These are phyloP conservation scores for Pachliopta kotzebuea DNA, from an alignment of 2,888 invertebrate species.

Conservation along the genomic window DNA sequence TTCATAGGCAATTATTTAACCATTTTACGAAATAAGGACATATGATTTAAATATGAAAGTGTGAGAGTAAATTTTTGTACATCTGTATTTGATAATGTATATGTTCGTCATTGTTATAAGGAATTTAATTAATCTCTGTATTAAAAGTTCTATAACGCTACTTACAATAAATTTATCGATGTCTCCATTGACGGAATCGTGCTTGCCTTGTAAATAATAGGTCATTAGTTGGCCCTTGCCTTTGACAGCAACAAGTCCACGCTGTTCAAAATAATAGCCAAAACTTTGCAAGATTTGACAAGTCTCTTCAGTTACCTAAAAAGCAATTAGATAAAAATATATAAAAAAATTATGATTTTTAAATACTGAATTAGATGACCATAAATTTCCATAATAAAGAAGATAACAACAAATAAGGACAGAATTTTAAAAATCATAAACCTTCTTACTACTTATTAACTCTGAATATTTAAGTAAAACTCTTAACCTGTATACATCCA, in stretches of 20 bases:
- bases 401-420: too few species aligned
- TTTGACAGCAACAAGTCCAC: slow-evolving; percentile 97
- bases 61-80: neutral
- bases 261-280: slow-evolving; percentile 95
- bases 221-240: slow-evolving; percentile 98
- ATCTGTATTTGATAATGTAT: neutral
- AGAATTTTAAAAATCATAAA: neutral
- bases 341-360: too few species aligned
- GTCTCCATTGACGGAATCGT: slow-evolving; percentile 42
- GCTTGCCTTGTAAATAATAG: slow-evolving; percentile 89
- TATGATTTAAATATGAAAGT: slow-evolving; percentile 12
- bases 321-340: neutral
- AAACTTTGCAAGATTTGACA: slow-evolving; percentile 92
- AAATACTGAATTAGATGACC: too few species aligned
- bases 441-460: neutral
- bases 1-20: slow-evolving; percentile 25
- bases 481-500: slow-evolving; percentile 89
- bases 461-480: neutral
- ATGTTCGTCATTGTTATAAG: neutral
- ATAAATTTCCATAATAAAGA: too few species aligned
- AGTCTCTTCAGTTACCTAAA: slow-evolving; percentile 96
- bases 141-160: slow-evolving; percentile 25
- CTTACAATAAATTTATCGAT: slow-evolving; percentile 44
- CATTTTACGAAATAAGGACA: slow-evolving; percentile 16
- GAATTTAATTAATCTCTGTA: neutral